Evolutionary conservation across 2,113 vertebrate species (phyloP).

Genomic region (Amphiprion ocellaris): DNA sequence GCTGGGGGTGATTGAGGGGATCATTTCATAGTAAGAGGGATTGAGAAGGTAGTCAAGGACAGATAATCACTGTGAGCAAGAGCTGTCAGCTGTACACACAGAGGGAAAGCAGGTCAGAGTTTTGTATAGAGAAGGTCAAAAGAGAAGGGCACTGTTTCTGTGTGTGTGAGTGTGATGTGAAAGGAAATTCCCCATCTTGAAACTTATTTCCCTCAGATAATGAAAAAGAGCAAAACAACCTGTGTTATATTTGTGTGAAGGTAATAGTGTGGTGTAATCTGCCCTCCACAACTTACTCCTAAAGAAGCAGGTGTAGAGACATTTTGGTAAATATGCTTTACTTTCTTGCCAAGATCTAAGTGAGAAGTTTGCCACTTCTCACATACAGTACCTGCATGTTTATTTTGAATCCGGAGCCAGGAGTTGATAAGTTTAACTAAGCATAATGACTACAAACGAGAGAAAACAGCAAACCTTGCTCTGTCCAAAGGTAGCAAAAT

Average conservation of each 20-base stretch:
- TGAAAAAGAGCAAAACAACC: background rate
- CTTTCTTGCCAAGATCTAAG: slow-evolving; percentile 2
- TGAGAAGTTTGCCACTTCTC: background rate
- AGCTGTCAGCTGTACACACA: slow-evolving; percentile 81
- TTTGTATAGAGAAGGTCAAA: slow-evolving; percentile 63
- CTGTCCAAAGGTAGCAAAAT: background rate
- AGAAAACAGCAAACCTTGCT: background rate
- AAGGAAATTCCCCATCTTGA: background rate
- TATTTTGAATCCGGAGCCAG: background rate
- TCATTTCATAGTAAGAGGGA: slow-evolving; percentile 69
- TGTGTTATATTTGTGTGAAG: background rate
- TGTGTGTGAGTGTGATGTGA: slow-evolving; percentile 11
- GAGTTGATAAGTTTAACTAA: slow-evolving; percentile 6
- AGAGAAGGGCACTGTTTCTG: slow-evolving; percentile 22
- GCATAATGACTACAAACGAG: slow-evolving; percentile 9
- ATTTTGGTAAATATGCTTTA: background rate
- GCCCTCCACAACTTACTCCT: too few relatives aligned
- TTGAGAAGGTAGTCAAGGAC: slow-evolving; percentile 72
- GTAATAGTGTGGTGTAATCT: too few relatives aligned
- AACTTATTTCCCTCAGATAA: slow-evolving; percentile 3
- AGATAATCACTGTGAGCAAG: slow-evolving; percentile 74
- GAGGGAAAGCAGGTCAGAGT: slow-evolving; percentile 70
- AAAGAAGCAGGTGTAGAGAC: too few relatives aligned
- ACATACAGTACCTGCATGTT: background rate
- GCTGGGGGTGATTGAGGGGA: slow-evolving; percentile 59